A percentile compares a stretch with the other conserved stretches of the same genome.
These are phyloP conservation scores for Alcedo atthis DNA, from an alignment of 2,797 vertebrate genomes.

Conservation along the genomic window DNA sequence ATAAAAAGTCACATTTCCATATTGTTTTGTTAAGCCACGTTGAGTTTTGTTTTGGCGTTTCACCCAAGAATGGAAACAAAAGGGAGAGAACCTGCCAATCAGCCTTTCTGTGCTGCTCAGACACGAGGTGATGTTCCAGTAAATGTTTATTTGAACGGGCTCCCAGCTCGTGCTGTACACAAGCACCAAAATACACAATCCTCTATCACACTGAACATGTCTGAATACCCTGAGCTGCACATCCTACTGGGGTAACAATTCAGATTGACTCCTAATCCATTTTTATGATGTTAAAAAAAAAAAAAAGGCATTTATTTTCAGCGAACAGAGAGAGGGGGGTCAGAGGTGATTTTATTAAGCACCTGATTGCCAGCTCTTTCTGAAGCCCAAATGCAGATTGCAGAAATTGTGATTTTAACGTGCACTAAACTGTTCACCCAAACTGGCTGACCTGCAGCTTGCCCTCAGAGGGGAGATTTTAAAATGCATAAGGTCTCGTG, in stretches of 20 bases:
- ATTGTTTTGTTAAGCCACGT: neutral
- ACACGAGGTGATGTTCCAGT: neutral
- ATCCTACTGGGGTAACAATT: neutral
- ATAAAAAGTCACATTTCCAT: constrained; percentile 41
- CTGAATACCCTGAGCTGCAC: neutral
- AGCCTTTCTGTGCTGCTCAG: neutral
- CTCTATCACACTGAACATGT: neutral
- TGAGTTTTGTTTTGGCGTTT: constrained; percentile 34
- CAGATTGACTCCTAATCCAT: constrained; percentile 23
- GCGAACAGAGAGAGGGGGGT: neutral
- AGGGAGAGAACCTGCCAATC: constrained; percentile 19
- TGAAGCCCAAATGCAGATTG: neutral
- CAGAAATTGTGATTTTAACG: constrained; percentile 38
- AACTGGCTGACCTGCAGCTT: neutral
- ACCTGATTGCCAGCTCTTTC: constrained; percentile 4
- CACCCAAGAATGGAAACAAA: neutral
- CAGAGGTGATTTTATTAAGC: constrained; percentile 51
- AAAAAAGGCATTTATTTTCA: neutral
- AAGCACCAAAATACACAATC: neutral
- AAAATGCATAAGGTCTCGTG: constrained; percentile 2
- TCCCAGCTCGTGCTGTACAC: neutral
- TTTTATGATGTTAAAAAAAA: neutral
- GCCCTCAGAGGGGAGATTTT: constrained; percentile 13
- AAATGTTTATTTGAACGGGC: constrained; percentile 31
- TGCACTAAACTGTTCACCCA: neutral